Evolutionary conservation across 2,797 vertebrate genomes (phyloP).

Genomic region (Helarctos malayanus): DNA sequence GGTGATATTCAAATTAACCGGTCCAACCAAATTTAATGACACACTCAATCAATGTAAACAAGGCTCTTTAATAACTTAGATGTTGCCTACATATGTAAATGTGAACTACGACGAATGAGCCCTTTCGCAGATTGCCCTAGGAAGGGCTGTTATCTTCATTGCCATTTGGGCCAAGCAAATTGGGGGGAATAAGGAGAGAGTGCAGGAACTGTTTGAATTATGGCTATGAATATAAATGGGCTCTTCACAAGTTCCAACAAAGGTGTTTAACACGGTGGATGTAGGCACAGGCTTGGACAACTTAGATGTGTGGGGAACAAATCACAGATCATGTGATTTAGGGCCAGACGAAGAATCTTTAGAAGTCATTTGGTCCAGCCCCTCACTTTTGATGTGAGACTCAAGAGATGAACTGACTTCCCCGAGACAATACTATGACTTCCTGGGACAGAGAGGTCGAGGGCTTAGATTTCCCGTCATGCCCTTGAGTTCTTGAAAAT

Average conservation of each 20-base stretch:
- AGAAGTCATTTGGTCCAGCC: not conserved
- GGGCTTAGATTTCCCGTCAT: not conserved
- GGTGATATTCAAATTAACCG: constrained; percentile 40
- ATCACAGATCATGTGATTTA: not conserved
- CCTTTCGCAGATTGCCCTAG: constrained; percentile 77
- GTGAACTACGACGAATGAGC: constrained; percentile 83
- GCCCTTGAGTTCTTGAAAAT: not conserved
- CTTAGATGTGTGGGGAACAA: not conserved
- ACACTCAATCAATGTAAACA: not conserved
- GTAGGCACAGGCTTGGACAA: constrained; percentile 21
- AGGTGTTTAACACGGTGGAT: not conserved
- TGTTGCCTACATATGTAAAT: constrained; percentile 76
- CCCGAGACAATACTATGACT: not conserved
- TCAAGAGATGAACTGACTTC: not conserved
- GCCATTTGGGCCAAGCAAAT: constrained; percentile 63
- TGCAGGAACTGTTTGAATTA: constrained; percentile 73
- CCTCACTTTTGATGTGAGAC: not conserved
- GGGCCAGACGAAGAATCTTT: not conserved
- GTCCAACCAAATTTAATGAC: constrained; percentile 52
- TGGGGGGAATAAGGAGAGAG: not conserved
- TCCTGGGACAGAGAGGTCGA: not conserved
- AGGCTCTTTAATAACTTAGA: constrained; percentile 70
- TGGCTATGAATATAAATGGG: constrained; percentile 70
- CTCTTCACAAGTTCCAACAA: constrained; percentile 64
- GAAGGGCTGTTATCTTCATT: constrained; percentile 74